Conservation (phyloP, 2,888 invertebrate genomes). For the Ochropleura plecta region DNA sequence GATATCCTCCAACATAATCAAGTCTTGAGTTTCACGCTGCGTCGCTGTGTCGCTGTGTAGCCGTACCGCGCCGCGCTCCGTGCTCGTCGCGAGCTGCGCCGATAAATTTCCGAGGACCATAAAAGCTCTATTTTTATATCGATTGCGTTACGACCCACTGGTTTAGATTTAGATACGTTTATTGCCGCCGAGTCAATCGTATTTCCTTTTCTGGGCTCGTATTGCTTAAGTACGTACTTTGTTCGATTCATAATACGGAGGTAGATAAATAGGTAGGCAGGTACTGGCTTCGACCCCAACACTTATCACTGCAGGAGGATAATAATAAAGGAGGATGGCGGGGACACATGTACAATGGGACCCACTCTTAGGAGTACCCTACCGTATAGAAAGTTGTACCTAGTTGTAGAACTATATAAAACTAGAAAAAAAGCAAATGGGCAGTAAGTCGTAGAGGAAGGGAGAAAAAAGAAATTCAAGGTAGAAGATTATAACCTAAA, state of each 20-base stretch:
- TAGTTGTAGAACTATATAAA: no score
- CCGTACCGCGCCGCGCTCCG: background rate
- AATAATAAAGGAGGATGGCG: no score
- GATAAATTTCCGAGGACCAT: conserved; percentile 25
- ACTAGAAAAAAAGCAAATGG: no score
- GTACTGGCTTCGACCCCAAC: background rate
- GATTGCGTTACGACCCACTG: conserved; percentile 40
- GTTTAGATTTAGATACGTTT: conserved; percentile 31
- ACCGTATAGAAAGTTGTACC: no score
- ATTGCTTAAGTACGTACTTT: conserved; percentile 27
- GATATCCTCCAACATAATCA: background rate
- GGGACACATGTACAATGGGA: no score
- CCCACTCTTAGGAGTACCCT: no score
- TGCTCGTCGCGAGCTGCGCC: background rate
- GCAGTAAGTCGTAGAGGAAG: no score
- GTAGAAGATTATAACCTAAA: no score
- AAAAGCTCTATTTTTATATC: conserved; percentile 45
- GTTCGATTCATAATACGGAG: conserved; percentile 10
- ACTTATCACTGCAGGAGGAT: background rate
- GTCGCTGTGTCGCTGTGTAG: background rate
- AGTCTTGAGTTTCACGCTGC: background rate
- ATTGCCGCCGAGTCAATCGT: conserved; percentile 30
- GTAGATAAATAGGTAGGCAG: no score
- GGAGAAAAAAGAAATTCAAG: no score
- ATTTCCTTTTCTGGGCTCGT: conserved; percentile 21